These are phyloP conservation scores for Congeria kusceri DNA, from an alignment of 2,888 invertebrate species.

Conservation along the genomic window DNA sequence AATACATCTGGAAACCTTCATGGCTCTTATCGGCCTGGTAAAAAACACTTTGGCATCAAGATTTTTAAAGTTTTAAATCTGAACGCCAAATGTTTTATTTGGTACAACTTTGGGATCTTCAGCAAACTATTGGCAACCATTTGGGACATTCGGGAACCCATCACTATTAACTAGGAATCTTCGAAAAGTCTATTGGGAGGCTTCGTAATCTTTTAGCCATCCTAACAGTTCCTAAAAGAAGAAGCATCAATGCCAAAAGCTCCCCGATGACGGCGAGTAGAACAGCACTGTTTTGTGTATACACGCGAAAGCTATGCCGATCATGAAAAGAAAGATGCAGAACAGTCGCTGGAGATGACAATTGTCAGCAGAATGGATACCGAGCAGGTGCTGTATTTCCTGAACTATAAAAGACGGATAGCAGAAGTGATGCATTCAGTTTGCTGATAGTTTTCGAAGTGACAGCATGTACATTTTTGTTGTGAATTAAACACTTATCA, in stretches of 20 bases:
- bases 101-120: background rate
- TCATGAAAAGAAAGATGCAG: background rate
- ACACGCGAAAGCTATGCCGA: too few relatives aligned
- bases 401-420: background rate
- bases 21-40: background rate
- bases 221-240: too few relatives aligned
- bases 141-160: too few relatives aligned
- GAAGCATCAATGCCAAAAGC: too few relatives aligned
- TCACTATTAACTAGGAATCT: too few relatives aligned
- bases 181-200: too few relatives aligned
- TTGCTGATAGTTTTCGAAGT: background rate
- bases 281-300: too few relatives aligned
- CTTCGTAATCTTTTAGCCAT: too few relatives aligned
- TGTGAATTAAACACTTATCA: too few relatives aligned
- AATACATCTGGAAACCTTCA: background rate
- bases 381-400: background rate
- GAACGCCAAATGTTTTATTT: too few relatives aligned
- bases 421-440: background rate
- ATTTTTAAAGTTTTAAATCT: background rate
- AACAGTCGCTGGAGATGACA: background rate
- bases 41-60: background rate
- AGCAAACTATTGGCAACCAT: background rate
- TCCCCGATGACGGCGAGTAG: too few relatives aligned
- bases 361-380: background rate
- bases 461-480: too few relatives aligned